Base-by-base conservation (phyloP, 2,113 vertebrate species). In the Pyrgilauda ruficollis region DNA sequence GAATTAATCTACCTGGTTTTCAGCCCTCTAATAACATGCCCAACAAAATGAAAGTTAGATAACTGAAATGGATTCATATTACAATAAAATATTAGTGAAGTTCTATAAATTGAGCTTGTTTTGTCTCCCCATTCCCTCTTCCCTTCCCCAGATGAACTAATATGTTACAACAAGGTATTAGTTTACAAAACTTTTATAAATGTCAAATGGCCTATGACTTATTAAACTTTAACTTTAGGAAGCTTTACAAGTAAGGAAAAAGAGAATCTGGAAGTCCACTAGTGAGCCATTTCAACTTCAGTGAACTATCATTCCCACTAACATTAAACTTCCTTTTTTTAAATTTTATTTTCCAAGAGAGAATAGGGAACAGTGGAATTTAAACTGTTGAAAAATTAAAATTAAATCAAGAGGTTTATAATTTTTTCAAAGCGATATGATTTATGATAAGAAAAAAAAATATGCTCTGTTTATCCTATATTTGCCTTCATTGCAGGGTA, bases 381-480 rank as follows among this genome's bases (percentile, higher is more conserved):
- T 47, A 73, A 72, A 7, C 5, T 27, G 20, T 8, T 28, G 13
- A 5, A 50, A 59, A 33, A 56, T 53, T 52, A 86, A 80, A 59
- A 68, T 1, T 1, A 17, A 26, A 68, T 1, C 2, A 17, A 26
- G 1, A 39, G 3, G 39, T 86, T 35, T 26, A 46, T 37, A 44
- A 1, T 44, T 82, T 68, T 68, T 74, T 58, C 15, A 58, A 86
- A 94, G 35, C 2, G 16, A 7, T 63, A 16, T 35, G 6, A 12
- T 80, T 72, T 61, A 23, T 81, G 49, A 24, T 73, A 15, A 61
- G 41, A 39, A 19, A 17, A 49, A 41, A 82, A 8, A 13, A 68
- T 20, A 35, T 7, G 5, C 35, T 82, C 17, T 52, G 6, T 37
- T 30, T 70, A 37, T 67, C 18, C 83, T 84, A 15, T 59, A 43